Evolutionary conservation across 2,113 vertebrate genomes (phyloP).

Genomic region (Opisthocomus hoazin): DNA sequence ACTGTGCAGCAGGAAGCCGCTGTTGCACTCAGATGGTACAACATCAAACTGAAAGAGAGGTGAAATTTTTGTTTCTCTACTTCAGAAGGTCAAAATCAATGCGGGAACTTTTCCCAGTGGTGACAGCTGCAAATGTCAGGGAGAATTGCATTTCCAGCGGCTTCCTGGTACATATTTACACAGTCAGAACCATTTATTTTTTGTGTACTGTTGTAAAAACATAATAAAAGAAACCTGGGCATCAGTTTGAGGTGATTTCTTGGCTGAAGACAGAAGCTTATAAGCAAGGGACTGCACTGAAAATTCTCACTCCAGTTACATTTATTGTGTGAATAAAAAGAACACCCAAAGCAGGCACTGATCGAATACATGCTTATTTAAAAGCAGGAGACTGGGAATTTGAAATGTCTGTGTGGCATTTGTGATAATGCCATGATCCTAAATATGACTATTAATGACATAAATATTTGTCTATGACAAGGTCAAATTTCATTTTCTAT

Average conservation of each 20-base stretch:
- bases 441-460: not conserved
- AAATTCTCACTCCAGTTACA: not conserved
- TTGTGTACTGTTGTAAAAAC: not conserved
- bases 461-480: not conserved
- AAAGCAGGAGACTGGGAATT: not conserved
- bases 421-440: not conserved
- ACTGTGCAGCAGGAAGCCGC: not conserved
- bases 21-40: not conserved
- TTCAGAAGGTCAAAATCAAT: slow-evolving; percentile 20
- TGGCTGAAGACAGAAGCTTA: not conserved
- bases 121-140: slow-evolving; percentile 37
- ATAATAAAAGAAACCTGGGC: not conserved
- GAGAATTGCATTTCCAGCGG: slow-evolving; percentile 7
- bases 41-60: not conserved
- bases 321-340: not conserved
- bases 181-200: not conserved
- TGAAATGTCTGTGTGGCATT: not conserved
- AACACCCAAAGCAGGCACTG: not conserved
- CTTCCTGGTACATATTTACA: slow-evolving; percentile 22
- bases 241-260: not conserved
- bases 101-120: not conserved
- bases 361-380: not conserved
- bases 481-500: not conserved
- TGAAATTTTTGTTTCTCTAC: slow-evolving; percentile 4
- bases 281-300: not conserved